phyloP scores from a whole-genome alignment of 1,140 invertebrate species.

The Pomacea maculata region DNA sequence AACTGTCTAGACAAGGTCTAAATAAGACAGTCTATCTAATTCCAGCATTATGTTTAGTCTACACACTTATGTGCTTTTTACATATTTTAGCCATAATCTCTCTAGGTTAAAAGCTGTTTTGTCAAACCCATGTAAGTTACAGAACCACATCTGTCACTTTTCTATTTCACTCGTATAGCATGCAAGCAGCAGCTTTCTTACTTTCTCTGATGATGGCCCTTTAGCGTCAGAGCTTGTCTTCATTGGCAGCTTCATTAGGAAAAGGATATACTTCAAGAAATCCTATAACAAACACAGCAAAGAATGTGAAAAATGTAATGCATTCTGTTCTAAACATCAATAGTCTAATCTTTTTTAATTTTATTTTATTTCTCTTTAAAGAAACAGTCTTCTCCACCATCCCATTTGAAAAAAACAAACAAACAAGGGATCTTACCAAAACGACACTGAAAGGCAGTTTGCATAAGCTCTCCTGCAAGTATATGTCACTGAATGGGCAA shows the following conservation, averaged over 20 bases:
- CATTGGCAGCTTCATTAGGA: not conserved
- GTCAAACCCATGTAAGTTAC: not conserved
- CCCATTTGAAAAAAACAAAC: not conserved
- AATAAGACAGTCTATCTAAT: not conserved
- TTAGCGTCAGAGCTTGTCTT: not conserved
- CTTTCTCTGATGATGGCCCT: not conserved
- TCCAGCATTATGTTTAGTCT: too few relatives aligned
- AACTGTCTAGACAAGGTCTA: not conserved
- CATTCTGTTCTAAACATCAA: not conserved
- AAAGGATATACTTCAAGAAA: conserved; percentile 2
- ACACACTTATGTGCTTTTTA: not conserved
- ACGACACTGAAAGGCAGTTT: conserved; percentile 28
- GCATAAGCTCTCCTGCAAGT: conserved; percentile 28
- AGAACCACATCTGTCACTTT: not conserved
- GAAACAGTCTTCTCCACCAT: too few relatives aligned
- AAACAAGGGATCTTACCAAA: conserved; percentile 22
- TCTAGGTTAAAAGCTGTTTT: not conserved
- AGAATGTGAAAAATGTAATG: not conserved
- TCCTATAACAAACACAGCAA: not conserved
- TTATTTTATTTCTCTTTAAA: not conserved
- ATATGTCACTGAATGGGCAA: conserved; percentile 30
- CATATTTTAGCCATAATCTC: not conserved
- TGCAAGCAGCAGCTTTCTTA: not conserved
- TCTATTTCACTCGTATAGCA: too few relatives aligned
- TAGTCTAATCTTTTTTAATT: not conserved